These are phyloP conservation scores for Phragmatobia fuliginosa DNA, from an alignment of 2,888 invertebrate genomes.

Conservation along the genomic window DNA sequence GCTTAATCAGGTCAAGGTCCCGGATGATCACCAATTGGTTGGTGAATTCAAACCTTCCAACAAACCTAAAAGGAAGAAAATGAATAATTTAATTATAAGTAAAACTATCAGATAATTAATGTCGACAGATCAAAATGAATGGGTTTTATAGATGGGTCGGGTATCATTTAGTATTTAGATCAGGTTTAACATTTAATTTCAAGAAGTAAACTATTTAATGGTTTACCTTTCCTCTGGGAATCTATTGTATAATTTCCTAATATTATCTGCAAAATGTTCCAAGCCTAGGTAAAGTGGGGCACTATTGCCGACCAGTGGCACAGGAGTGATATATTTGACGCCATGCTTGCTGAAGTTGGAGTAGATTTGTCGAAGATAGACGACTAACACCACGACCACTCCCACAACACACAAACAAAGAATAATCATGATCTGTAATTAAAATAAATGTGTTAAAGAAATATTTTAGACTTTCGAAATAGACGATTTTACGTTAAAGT, in stretches of 20 bases:
- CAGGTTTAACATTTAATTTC: no score
- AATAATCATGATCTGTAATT: conserved; percentile 49
- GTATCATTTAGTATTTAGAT: no score
- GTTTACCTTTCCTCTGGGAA: not conserved
- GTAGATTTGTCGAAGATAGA: conserved; percentile 56
- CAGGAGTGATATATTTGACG: conserved; percentile 49
- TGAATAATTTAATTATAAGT: not conserved
- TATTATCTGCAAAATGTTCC: not conserved
- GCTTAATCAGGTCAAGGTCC: conserved; percentile 81
- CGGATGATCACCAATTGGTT: conserved; percentile 1
- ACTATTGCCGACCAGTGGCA: conserved; percentile 45
- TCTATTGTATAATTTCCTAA: not conserved
- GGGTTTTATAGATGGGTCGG: not conserved
- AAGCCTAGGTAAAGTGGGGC: not conserved
- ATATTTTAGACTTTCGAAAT: no score
- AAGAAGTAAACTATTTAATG: no score
- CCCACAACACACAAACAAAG: conserved; percentile 53
- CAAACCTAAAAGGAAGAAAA: conserved; percentile 1
- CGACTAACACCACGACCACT: conserved; percentile 40
- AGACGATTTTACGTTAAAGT: no score
- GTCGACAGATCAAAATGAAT: not conserved
- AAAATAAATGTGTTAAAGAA: not conserved
- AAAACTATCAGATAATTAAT: no score
- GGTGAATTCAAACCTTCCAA: conserved; percentile 12
- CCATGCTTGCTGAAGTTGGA: conserved; percentile 55